Base-by-base conservation (phyloP, 1,140 invertebrate genomes). In the Cotesia vestalis region DNA sequence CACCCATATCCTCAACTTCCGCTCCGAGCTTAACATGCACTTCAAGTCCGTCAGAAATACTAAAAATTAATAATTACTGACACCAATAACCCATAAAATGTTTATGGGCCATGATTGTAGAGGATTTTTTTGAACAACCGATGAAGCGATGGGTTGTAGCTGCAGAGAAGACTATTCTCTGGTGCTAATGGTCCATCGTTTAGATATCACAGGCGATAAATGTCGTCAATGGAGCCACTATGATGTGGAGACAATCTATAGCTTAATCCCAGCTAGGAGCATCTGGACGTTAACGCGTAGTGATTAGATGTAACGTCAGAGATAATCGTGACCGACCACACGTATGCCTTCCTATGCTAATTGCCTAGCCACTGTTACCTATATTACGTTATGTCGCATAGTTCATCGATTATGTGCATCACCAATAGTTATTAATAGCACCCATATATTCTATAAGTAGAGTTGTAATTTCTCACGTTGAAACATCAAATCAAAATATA, bases 291-390 rank as follows among this genome's bases (percentile, higher is more conserved):
- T 67, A 67, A 67, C 51, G 46, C 40, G 27, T 27, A 40, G 66
- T 67, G 66, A 67, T 67, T 55, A 67, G 66, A 67, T 67, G 51
- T 27, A 55, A 67, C 27, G 66, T 67, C 66, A 67, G 17, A 67
- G 66, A 67, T 67, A 67, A 67, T 40, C 40, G 62, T 61, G 27
- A 61, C 4, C 59, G 14, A 61, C 17, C 62, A 64, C 38, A 36
- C 62, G 38, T n/a, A 35, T 38, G 62, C 62, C 51, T 51, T 17
- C 62, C 6, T 64, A 35, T 55, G 66, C 34, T 67, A 67, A 67
- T 67, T 67, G n/a, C 9, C 63, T 34, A 6, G 63, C 40, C 40
- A 46, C 40, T 46, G 14, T 53, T 52, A 27, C 46, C 63, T n/a
- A 66, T 66, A 40, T 35, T 20, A 3, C n/a, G 27, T 20, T 35